Percentiles rank a stretch among this genome's conserved stretches.
These are phyloP conservation scores for Gnathonemus echidnorhynchus DNA, from an alignment of 2,113 vertebrate genomes.

Conservation along the genomic window DNA sequence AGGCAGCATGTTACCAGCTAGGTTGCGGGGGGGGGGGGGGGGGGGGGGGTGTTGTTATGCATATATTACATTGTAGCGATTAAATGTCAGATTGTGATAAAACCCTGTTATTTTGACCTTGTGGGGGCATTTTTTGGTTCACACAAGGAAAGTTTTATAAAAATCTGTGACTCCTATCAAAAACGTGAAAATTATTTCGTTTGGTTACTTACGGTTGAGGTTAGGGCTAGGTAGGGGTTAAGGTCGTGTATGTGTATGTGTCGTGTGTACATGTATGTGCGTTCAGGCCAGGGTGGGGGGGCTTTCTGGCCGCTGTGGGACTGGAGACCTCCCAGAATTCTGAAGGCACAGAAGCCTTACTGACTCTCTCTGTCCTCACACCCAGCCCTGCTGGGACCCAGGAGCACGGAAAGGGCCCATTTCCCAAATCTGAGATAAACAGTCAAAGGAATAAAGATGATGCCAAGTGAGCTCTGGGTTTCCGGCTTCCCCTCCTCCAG, in stretches of 20 bases:
- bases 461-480: not conserved
- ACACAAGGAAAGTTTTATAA: not conserved
- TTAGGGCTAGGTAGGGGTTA: not conserved
- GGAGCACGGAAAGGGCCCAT: not conserved
- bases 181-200: not conserved
- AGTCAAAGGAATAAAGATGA: slow-evolving; percentile 1
- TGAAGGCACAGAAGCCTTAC: no score
- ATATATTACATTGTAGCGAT: not conserved
- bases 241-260: not conserved
- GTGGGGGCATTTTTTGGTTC: not conserved
- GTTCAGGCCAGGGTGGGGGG: not conserved
- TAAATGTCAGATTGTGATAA: not conserved
- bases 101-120: not conserved
- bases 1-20: not conserved
- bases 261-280: not conserved
- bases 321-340: not conserved
- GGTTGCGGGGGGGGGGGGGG: not conserved
- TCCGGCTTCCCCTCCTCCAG: not conserved
- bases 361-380: not conserved
- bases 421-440: not conserved
- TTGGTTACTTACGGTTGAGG: not conserved
- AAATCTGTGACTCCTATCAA: not conserved
- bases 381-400: not conserved
- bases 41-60: not conserved
- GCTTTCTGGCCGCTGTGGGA: not conserved